These are phyloP conservation scores for Urocyon cinereoargenteus DNA, from an alignment of 2,797 vertebrate genomes.

Conservation along the genomic window DNA sequence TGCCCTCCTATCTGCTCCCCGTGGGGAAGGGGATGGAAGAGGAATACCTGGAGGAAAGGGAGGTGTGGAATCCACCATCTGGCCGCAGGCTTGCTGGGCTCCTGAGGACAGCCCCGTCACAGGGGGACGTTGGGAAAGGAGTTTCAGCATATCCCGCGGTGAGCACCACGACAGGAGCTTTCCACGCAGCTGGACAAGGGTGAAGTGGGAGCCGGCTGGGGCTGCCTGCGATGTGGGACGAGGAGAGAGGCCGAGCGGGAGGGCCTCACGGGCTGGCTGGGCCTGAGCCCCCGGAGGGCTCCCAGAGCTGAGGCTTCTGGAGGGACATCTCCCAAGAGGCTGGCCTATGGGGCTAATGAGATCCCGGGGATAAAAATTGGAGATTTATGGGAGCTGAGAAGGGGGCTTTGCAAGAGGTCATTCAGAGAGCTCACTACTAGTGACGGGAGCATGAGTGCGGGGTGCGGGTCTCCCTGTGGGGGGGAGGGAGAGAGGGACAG, in stretches of 20 bases:
- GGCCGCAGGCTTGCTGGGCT: background rate
- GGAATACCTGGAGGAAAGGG: background rate
- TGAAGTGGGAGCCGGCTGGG: background rate
- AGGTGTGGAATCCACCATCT: background rate
- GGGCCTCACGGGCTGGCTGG: background rate
- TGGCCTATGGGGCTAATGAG: background rate
- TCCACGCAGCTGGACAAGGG: accelerated
- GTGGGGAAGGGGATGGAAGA: background rate
- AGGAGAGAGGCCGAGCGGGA: background rate
- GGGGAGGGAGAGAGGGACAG: too few relatives aligned
- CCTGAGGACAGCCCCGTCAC: background rate
- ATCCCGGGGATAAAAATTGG: background rate
- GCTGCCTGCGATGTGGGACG: background rate
- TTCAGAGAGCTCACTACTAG: background rate
- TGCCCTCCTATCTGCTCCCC: background rate
- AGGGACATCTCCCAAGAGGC: background rate
- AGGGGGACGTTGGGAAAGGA: background rate
- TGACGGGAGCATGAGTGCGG: background rate
- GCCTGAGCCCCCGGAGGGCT: background rate
- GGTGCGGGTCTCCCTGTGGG: background rate
- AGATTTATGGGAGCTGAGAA: background rate
- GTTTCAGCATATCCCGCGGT: background rate
- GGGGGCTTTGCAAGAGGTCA: background rate
- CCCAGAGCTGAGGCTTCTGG: background rate
- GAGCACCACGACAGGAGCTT: background rate